Evolutionary conservation across 2,797 vertebrate species (phyloP).

Genomic region (Bradypus variegatus): DNA sequence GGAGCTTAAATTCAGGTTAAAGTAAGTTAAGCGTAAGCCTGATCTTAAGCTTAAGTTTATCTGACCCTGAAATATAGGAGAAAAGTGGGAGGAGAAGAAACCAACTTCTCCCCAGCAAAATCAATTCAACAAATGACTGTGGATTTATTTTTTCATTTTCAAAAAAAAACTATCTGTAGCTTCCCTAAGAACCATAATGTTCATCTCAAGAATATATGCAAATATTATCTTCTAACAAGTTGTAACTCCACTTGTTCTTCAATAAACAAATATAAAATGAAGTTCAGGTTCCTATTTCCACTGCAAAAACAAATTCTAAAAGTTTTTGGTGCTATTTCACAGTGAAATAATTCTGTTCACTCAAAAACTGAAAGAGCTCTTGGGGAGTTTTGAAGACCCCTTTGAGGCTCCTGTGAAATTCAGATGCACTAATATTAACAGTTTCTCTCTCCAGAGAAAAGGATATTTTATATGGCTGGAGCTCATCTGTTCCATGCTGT

Average conservation of each 20-base stretch:
- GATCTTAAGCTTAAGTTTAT: not conserved
- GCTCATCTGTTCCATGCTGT: constrained; percentile 55
- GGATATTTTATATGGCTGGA: constrained; percentile 46
- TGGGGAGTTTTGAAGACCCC: constrained; percentile 26
- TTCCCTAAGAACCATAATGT: constrained; percentile 1
- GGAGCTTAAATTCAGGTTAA: constrained; percentile 32
- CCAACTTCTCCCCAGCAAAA: not conserved
- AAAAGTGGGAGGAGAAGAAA: not conserved
- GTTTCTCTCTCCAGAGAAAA: constrained; percentile 59
- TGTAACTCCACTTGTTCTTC: not conserved
- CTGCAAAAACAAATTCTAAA: not conserved
- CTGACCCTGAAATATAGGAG: not conserved
- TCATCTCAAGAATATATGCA: constrained; percentile 19
- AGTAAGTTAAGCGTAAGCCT: constrained; percentile 13
- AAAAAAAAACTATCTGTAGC: not conserved
- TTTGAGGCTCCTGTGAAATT: constrained; percentile 45
- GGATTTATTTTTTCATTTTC: not conserved
- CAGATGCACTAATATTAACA: constrained; percentile 58
- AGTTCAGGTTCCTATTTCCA: not conserved
- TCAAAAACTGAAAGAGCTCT: constrained; percentile 61
- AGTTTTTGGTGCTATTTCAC: not conserved
- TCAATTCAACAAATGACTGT: constrained; percentile 3
- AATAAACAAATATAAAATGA: constrained; percentile 9
- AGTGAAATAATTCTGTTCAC: constrained; percentile 36
- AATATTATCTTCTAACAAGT: not conserved